Conservation (phyloP, 2,888 invertebrate genomes). For the Tenodera sinensis region DNA sequence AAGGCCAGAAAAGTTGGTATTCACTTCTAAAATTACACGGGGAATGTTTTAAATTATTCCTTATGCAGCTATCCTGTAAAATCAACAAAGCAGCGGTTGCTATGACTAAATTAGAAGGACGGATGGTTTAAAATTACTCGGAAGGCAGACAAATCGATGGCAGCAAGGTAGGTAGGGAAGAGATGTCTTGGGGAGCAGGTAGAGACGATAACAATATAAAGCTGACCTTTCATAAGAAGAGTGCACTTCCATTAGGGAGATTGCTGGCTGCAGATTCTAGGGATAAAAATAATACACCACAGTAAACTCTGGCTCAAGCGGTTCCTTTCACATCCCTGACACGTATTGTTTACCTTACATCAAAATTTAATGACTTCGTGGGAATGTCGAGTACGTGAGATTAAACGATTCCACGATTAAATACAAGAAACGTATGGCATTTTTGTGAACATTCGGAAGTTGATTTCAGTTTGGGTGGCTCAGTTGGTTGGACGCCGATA, state of each 20-base stretch:
- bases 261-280: neutral
- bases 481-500: too few species aligned
- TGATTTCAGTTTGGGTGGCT: too few species aligned
- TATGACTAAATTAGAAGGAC: neutral
- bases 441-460: too few species aligned
- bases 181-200: neutral
- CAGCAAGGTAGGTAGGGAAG: neutral
- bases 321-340: neutral
- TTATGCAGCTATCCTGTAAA: neutral
- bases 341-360: neutral
- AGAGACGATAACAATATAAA: neutral
- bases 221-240: neutral
- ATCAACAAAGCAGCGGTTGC: neutral
- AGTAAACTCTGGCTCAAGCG: neutral
- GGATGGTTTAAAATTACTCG: neutral
- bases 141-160: neutral
- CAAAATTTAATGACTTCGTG: neutral
- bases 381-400: neutral
- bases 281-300: neutral
- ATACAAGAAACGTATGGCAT: too few species aligned
- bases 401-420: too few species aligned
- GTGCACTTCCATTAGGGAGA: neutral
- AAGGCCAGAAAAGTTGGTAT: neutral
- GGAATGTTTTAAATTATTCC: neutral
- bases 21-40: neutral